phyloP scores from a whole-genome alignment of 2,113 vertebrate species.

The Calyptommatus sinebrachiatus region DNA sequence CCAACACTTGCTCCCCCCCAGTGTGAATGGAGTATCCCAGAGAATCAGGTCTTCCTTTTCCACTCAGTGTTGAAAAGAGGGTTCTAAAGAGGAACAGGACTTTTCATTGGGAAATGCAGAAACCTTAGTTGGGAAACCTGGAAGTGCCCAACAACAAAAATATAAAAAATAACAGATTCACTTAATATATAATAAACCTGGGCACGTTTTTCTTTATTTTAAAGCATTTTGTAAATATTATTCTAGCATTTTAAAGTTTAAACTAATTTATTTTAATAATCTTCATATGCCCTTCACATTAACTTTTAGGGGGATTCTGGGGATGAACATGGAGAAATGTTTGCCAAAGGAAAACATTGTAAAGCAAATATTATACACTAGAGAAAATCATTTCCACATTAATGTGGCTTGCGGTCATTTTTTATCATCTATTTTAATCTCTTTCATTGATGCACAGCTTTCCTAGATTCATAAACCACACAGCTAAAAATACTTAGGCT shows the following conservation, averaged over 20 bases:
- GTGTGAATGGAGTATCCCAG: too few relatives aligned
- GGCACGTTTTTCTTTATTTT: background rate
- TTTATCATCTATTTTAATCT: background rate
- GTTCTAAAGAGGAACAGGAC: too few relatives aligned
- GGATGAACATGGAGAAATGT: conserved; percentile 6
- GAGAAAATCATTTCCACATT: background rate
- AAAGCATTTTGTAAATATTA: conserved; percentile 2
- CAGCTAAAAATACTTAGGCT: background rate
- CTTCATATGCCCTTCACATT: conserved; percentile 8
- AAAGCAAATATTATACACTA: conserved; percentile 10
- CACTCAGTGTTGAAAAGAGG: too few relatives aligned
- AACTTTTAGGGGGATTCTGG: background rate
- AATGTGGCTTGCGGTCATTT: background rate
- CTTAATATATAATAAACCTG: background rate
- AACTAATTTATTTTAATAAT: conserved; percentile 20
- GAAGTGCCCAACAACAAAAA: background rate
- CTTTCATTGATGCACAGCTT: background rate
- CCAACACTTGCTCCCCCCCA: too few relatives aligned
- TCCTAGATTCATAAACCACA: background rate
- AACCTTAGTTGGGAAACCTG: background rate
- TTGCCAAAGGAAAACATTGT: conserved; percentile 22
- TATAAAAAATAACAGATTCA: background rate
- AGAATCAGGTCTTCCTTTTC: too few relatives aligned
- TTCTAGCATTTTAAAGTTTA: conserved; percentile 4
- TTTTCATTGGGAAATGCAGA: background rate